Percentiles rank a stretch among this genome's conserved stretches.
Conservation (phyloP, 1,140 invertebrate genomes). For the Drosophila micromelanica region DNA sequence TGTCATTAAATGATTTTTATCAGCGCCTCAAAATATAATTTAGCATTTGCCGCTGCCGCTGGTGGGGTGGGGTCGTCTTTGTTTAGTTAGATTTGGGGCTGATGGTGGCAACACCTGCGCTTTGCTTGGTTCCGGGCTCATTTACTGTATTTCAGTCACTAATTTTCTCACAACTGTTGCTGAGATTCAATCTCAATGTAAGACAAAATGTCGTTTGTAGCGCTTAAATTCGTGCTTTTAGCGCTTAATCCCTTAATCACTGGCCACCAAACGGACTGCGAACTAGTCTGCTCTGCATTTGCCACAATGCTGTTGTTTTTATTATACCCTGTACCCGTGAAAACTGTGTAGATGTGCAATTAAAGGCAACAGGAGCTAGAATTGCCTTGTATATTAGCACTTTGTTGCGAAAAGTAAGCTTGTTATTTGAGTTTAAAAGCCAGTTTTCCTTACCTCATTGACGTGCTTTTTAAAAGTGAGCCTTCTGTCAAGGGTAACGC, state of each 20-base stretch:
- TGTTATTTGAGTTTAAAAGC: too few relatives aligned
- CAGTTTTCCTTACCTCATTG: too few relatives aligned
- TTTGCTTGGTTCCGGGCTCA: background rate
- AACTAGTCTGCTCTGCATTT: background rate
- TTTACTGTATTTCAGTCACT: slow-evolving; percentile 26
- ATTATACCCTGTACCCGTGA: background rate
- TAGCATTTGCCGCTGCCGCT: slow-evolving; percentile 4
- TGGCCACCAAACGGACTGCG: slow-evolving; percentile 17
- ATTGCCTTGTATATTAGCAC: too few relatives aligned
- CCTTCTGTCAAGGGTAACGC: too few relatives aligned
- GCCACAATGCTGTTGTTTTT: background rate
- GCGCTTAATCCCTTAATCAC: slow-evolving; percentile 75
- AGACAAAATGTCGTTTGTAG: slow-evolving; percentile 67
- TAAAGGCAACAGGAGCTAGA: too few relatives aligned
- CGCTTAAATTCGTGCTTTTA: slow-evolving; percentile 77
- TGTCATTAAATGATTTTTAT: slow-evolving; percentile 83
- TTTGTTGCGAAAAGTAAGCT: too few relatives aligned
- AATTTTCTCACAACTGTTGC: slow-evolving; percentile 20
- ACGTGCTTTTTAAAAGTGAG: too few relatives aligned
- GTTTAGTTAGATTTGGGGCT: slow-evolving; percentile 5
- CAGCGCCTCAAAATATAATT: slow-evolving; percentile 72
- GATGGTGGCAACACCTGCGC: background rate
- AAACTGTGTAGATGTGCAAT: too few relatives aligned
- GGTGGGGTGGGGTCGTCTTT: slow-evolving; percentile 23
- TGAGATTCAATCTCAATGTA: slow-evolving; percentile 31